These are phyloP conservation scores for Gymnoscelis rufifasciata DNA, from an alignment of 2,888 invertebrate species.

Conservation along the genomic window DNA sequence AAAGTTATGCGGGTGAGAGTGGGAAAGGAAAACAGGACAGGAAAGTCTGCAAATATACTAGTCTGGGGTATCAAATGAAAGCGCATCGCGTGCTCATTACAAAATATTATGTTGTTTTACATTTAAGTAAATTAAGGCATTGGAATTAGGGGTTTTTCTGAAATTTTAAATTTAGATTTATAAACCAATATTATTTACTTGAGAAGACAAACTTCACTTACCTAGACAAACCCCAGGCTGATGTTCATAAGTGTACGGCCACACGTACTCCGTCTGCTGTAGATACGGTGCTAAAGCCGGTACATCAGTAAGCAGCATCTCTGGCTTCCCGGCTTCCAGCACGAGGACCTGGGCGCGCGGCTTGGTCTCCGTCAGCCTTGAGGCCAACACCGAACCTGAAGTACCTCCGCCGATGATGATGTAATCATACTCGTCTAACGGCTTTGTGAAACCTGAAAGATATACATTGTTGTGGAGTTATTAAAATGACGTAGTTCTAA, in stretches of 20 bases:
- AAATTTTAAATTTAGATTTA: background rate
- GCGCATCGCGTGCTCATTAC: no score
- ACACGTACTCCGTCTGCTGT: constrained; percentile 80
- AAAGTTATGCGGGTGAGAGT: no score
- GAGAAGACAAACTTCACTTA: constrained; percentile 29
- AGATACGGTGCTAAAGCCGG: constrained; percentile 79
- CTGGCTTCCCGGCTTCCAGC: constrained; percentile 80
- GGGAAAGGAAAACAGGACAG: no score
- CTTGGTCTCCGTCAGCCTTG: constrained; percentile 82
- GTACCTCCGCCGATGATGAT: constrained; percentile 85
- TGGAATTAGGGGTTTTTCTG: no score
- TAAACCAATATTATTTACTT: no score
- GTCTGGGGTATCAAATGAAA: no score
- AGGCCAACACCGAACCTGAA: constrained; percentile 84
- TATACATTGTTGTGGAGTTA: no score
- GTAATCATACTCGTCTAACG: constrained; percentile 80
- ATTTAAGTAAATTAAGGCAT: no score
- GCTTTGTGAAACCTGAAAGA: constrained; percentile 45
- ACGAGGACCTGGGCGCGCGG: constrained; percentile 78
- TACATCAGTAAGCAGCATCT: constrained; percentile 75
- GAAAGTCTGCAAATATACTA: no score
- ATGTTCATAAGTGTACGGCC: constrained; percentile 81
- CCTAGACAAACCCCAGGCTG: constrained; percentile 78
- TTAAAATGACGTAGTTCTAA: no score
- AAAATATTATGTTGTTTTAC: no score